These are phyloP conservation scores for Homarus gammarus DNA, from an alignment of 2,888 invertebrate species.

Conservation along the genomic window DNA sequence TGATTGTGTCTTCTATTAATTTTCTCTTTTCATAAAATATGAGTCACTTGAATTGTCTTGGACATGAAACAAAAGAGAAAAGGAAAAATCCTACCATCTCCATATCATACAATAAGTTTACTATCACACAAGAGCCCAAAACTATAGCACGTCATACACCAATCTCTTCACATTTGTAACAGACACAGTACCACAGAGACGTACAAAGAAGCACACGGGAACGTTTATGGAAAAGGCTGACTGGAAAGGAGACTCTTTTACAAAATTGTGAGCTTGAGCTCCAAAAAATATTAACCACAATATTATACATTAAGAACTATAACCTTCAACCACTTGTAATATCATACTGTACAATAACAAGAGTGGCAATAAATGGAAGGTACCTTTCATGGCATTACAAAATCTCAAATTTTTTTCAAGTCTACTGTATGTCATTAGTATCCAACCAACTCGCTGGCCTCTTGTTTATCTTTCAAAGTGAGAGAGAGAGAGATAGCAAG, in stretches of 20 bases:
- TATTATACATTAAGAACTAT: conserved; percentile 56
- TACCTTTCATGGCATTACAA: conserved; percentile 28
- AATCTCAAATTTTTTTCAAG: no score
- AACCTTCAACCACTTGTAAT: conserved; percentile 50
- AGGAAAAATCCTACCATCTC: no score
- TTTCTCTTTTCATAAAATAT: no score
- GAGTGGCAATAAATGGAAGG: conserved; percentile 49
- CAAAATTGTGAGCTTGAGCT: conserved; percentile 46
- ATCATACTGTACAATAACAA: conserved; percentile 62
- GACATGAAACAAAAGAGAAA: no score
- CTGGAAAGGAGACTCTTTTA: conserved; percentile 43
- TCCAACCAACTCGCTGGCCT: no score
- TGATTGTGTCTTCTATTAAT: no score
- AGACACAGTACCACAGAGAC: conserved; percentile 17
- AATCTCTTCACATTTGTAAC: conserved; percentile 42
- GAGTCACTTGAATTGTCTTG: no score
- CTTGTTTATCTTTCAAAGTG: no score
- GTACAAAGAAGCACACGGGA: conserved; percentile 35
- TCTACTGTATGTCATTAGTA: no score
- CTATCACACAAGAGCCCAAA: not conserved
- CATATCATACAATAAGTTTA: not conserved
- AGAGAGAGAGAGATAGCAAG: no score
- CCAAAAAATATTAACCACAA: conserved; percentile 51
- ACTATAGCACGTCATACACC: conserved; percentile 10
- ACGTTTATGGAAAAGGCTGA: conserved; percentile 54